phyloP scores from a whole-genome alignment of 2,888 invertebrate species.

The Ophion costatus region DNA sequence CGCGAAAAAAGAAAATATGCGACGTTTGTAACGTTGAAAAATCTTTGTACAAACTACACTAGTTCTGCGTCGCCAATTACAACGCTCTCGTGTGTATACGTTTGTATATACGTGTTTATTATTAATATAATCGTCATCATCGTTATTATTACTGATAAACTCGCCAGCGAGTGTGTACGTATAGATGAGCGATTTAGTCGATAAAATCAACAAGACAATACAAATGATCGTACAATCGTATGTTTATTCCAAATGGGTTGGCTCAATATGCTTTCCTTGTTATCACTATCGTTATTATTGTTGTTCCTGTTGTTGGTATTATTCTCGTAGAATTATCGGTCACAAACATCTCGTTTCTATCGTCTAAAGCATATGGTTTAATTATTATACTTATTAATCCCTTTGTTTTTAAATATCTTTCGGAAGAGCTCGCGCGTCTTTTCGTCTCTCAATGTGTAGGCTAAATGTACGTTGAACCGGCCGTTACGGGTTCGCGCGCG shows the following conservation, averaged over 20 bases:
- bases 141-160: slow-evolving; percentile 56
- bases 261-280: slow-evolving; percentile 49
- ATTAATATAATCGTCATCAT: slow-evolving; percentile 40
- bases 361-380: slow-evolving; percentile 59
- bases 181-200: slow-evolving; percentile 58
- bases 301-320: slow-evolving; percentile 29
- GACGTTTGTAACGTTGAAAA: too few species aligned
- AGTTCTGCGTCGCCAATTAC: slow-evolving; percentile 38
- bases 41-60: background rate
- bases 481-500: slow-evolving; percentile 31
- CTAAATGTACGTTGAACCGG: slow-evolving; percentile 40
- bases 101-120: slow-evolving; percentile 34
- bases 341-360: slow-evolving; percentile 61
- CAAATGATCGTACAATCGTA: slow-evolving; percentile 64
- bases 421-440: slow-evolving; percentile 59
- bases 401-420: slow-evolving; percentile 38
- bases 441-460: slow-evolving; percentile 31
- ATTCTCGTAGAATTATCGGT: slow-evolving; percentile 59
- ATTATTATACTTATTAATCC: slow-evolving; percentile 17
- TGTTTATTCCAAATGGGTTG: slow-evolving; percentile 67
- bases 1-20: too few species aligned
- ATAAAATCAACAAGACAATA: slow-evolving; percentile 65
- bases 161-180: slow-evolving; percentile 62
- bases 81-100: background rate
- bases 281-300: slow-evolving; percentile 48